Evolutionary conservation across 2,113 vertebrate genomes (phyloP).

Genomic region (Scalopus aquaticus): DNA sequence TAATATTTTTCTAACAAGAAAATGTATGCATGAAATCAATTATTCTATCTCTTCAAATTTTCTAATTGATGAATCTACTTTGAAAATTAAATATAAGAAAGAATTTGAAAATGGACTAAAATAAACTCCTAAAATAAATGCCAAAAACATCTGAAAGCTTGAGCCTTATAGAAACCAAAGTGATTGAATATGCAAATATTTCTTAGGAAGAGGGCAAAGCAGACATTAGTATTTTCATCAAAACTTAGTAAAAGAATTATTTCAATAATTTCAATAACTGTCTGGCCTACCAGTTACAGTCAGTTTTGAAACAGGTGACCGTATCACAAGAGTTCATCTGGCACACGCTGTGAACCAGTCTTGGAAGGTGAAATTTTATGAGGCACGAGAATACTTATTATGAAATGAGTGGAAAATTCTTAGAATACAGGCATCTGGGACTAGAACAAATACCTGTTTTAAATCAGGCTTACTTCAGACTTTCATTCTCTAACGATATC

Average conservation of each 20-base stretch:
- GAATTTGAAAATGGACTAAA: background rate
- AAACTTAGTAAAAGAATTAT: background rate
- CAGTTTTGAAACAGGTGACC: background rate
- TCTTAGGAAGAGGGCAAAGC: slow-evolving; percentile 16
- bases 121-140: background rate
- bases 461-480: background rate
- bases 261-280: background rate
- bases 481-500: background rate
- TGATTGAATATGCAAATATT: background rate
- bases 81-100: background rate
- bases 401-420: background rate
- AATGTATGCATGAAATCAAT: background rate
- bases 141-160: background rate
- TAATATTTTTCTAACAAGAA: background rate
- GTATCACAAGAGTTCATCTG: background rate
- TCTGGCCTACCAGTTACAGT: background rate
- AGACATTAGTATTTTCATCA: background rate
- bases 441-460: background rate
- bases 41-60: background rate
- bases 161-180: background rate
- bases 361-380: background rate
- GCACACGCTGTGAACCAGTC: background rate
- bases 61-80: background rate
- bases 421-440: background rate
- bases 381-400: background rate